These are phyloP conservation scores for Cynopterus sphinx DNA, from an alignment of 2,797 vertebrate genomes.

Conservation along the genomic window DNA sequence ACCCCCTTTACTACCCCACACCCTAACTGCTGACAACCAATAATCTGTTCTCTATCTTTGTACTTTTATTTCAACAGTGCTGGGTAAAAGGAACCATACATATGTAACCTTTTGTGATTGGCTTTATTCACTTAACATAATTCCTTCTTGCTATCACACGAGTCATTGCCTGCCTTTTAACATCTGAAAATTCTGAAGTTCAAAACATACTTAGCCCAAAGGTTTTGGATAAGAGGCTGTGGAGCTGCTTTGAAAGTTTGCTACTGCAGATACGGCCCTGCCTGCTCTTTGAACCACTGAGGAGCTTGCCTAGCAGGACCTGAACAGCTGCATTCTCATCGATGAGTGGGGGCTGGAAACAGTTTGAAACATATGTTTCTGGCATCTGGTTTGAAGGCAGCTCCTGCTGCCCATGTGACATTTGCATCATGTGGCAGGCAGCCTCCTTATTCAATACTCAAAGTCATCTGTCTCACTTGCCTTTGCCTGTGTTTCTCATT, in stretches of 20 bases:
- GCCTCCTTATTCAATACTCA: background rate
- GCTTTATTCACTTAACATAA: background rate
- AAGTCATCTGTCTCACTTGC: background rate
- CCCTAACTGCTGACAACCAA: background rate
- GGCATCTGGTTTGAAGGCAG: background rate
- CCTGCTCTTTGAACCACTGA: background rate
- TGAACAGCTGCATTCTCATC: background rate
- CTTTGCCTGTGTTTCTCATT: background rate
- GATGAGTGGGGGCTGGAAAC: background rate
- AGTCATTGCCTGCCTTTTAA: background rate
- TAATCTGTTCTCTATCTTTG: background rate
- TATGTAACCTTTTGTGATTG: background rate
- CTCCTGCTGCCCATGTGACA: background rate
- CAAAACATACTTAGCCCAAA: background rate
- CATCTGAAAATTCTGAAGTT: background rate
- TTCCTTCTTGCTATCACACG: background rate
- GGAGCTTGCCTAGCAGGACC: background rate
- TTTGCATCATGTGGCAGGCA: background rate
- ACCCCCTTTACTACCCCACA: rapidly evolving
- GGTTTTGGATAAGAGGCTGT: background rate
- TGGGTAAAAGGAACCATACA: background rate
- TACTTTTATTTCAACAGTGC: background rate
- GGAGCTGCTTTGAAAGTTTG: background rate
- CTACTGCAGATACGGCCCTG: background rate
- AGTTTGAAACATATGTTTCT: background rate